Base-by-base conservation (phyloP, 2,888 invertebrate species). In the Ormyrus thymus region DNA sequence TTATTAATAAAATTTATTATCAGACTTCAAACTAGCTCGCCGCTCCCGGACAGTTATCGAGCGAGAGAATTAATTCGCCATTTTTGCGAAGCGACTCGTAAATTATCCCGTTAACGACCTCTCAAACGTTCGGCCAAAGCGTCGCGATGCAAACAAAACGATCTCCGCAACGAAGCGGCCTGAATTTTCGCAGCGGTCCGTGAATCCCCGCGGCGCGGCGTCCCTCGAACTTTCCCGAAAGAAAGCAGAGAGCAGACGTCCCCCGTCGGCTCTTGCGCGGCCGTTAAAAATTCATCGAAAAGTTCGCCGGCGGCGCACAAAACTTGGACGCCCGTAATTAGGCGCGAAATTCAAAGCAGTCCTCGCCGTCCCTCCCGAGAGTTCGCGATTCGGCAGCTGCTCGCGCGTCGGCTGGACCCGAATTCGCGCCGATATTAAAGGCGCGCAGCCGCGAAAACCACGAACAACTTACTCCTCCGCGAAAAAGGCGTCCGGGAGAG, bases 381-480 rank as follows among this genome's bases (percentile, higher is more conserved):
- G 53, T 56, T 64, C 46, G 56, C 76, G 58, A 15, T 64, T 76
- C 66, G 53, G 15, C 61, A 62, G 61, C 75, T 65, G 46, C 68
- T 53, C 76, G 43, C 70, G 66, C 43, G 45, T 51, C 61, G 55
- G 53, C 8, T 46, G 9, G 59, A 6, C 29, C 29, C n/a, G 48
- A 45, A n/a, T 45, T 43, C 83, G 82, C 83, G 83, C 80, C 79
- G 84, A 86, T 87, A 86, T 85, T 86, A 86, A 85, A 86, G 85
- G 86, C 84, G 85, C 85, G 81, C 78, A 69, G 81, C 85, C 82
- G 83, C 84, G 83, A 84, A 29, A 88, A 87, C 87, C 87, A 84
- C 86, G 84, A 87, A 88, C 88, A 87, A 87, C 88, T 88, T 86
- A 84, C 86, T 86, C 85, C 75, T 51, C 15, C 9, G 9, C 71